Evolutionary conservation across 2,888 invertebrate species (phyloP), one percentile per base, ranked within the genome.

Genomic region (Quadroppia sp.): DNA sequence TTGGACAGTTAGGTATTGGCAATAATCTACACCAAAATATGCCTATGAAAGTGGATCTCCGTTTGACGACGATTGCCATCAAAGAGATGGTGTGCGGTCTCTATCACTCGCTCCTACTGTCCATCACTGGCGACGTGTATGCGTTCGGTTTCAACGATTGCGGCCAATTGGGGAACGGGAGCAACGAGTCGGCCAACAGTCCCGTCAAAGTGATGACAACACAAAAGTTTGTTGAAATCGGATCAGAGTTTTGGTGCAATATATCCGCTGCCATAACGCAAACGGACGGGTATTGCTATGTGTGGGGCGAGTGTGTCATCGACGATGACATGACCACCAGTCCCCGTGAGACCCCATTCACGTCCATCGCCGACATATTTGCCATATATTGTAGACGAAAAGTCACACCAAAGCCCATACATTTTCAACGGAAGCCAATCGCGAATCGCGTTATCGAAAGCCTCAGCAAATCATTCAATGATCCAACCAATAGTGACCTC

Each of bases 301-400:
- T 74, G 0, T 74, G 74, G 74, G 74, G 74, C 17, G 74, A 74
- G 23, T 59, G 70, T 70, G 32, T 40, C 1, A 70, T 25, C 25
- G 73, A 73, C 30, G 70, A 70, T 15, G 48, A n/a, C n/a, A n/a
- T 15, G 17, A 45, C 59, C 30, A 53, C 15, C 20, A 36, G 23
- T 42, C 74, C 74, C 2, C 28, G 74, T 9, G 53, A 74, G 50
- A 74, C 74, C 6, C 74, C 74, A 4, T 61, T 74, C 17, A 70
- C 40, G 20, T 28, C 70, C 4, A 53, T 74, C 11, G 9, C 32
- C 17, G 74, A 74, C 17, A 50, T 70, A 2, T 74, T 74, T 30
- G 70, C 70, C 25, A 25, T 70, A 40, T 28, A 71, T 25, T 74
- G 50, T 4, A 71, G 50, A 30, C 48, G 50, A 17, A 53, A 59